Evolutionary conservation across 2,797 vertebrate genomes (phyloP), one percentile per base, ranked within the genome.

Genomic region (Pristis pectinata): DNA sequence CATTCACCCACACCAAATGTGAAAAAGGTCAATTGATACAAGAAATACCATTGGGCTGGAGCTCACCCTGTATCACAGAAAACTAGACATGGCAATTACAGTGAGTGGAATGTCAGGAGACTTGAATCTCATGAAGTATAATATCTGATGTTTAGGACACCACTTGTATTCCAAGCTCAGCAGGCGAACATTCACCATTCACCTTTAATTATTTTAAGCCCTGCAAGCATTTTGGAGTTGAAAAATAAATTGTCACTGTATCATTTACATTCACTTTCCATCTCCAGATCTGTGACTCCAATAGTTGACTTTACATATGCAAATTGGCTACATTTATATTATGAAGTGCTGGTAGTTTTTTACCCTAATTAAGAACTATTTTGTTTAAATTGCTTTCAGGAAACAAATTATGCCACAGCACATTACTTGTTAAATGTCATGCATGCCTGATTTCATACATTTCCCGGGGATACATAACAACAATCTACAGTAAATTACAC

Each of bases 321-420:
- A 76, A 94, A 76, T 53, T 76, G 70, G 1, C 70, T 9, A 49
- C 44, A 74, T 53, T 76, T 94, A 70, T 94, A 56, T 76, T 94
- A 94, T 76, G 92, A 76, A 8, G 92, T 53, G 44, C 92, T 94
- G 92, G 92, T 56, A 56, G 70, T 94, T 94, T n/a, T n/a, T 94
- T 94, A 67, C n/a, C n/a, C 59, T 91, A 67, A 91, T 91, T 91
- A 94, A 94, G 92, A 94, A 76, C 70, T 76, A 76, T 94, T 94
- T 49, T 44, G 44, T 49, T 49, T 94, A 94, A 94, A 94, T 94
- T 94, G 72, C 92, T 56, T 74, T 94, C 92, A 94, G 72, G 41
- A 76, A 94, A 94, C 70, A 74, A 76, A 74, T 94, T 72, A 94
- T 74, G 70, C 70, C 49, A 74, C 92, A 94, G 92, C 24, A 22